Conservation (phyloP, 2,113 vertebrate genomes). For the Odocoileus hemionus region DNA sequence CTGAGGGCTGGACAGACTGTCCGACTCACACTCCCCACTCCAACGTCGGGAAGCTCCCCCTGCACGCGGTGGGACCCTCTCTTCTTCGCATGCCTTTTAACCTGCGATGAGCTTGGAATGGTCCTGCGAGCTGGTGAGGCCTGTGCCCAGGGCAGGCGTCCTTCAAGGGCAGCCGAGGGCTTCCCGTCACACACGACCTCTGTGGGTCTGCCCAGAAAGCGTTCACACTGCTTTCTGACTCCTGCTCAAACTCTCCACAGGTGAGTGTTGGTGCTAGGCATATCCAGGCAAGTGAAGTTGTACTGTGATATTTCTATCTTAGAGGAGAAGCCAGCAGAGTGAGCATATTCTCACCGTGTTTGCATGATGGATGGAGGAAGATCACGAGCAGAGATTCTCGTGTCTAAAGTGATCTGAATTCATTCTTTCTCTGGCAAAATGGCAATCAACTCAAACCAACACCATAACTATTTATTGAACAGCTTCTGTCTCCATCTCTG, state of each 20-base stretch:
- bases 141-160: accelerated
- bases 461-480: neutral
- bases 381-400: too few species aligned
- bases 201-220: accelerated
- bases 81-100: neutral
- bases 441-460: neutral
- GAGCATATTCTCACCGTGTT: neutral
- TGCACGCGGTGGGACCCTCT: accelerated
- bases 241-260: accelerated
- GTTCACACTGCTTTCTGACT: neutral
- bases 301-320: neutral
- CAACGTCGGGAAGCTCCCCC: accelerated
- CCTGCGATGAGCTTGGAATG: neutral
- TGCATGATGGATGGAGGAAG: neutral
- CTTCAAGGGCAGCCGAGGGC: neutral
- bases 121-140: neutral
- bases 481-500: neutral
- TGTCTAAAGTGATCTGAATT: neutral
- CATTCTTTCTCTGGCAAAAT: neutral
- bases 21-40: too few species aligned
- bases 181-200: accelerated
- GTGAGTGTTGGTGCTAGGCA: neutral
- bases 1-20: accelerated
- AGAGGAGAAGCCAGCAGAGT: neutral
- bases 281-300: neutral